Conservation (phyloP, 2,888 invertebrate genomes). For the Scrobipalpa costella region DNA sequence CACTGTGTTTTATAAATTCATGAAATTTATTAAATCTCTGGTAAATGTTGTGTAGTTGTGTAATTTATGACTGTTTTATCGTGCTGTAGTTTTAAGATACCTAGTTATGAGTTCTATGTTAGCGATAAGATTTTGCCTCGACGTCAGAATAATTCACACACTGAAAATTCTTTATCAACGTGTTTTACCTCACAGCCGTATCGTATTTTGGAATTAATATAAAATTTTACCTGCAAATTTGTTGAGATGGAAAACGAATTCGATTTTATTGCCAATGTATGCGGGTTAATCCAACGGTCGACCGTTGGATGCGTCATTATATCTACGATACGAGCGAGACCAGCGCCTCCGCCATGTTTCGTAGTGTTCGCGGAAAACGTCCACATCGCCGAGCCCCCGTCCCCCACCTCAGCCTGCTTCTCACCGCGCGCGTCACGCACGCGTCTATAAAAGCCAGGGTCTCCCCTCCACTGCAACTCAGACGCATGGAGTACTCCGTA, state of each 20-base stretch:
- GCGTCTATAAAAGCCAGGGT: conserved; percentile 71
- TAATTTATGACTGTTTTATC: conserved; percentile 10
- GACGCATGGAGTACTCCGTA: conserved; percentile 83
- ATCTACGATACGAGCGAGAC: conserved; percentile 48
- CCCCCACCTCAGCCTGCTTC: conserved; percentile 39
- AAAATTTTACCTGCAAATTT: conserved; percentile 30
- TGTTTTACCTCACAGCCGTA: conserved; percentile 56
- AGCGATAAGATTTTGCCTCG: conserved; percentile 1
- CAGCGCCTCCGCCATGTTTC: conserved; percentile 57
- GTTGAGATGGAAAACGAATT: conserved; percentile 35
- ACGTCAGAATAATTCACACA: conserved; percentile 45
- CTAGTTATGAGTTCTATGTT: neutral
- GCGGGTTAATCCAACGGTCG: conserved; percentile 64
- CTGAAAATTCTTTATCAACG: neutral
- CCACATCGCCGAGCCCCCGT: conserved; percentile 54
- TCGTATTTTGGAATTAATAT: conserved; percentile 39
- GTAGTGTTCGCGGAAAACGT: conserved; percentile 78
- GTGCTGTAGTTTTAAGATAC: neutral
- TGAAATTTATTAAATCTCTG: neutral
- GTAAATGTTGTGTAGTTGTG: conserved; percentile 13
- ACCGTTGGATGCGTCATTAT: conserved; percentile 65
- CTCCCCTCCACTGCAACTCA: conserved; percentile 79
- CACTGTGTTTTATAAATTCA: neutral
- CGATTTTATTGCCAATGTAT: conserved; percentile 42
- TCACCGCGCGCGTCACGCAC: conserved; percentile 58